Evolutionary conservation across 2,113 vertebrate genomes (phyloP).

Genomic region (Edolisoma coerulescens): DNA sequence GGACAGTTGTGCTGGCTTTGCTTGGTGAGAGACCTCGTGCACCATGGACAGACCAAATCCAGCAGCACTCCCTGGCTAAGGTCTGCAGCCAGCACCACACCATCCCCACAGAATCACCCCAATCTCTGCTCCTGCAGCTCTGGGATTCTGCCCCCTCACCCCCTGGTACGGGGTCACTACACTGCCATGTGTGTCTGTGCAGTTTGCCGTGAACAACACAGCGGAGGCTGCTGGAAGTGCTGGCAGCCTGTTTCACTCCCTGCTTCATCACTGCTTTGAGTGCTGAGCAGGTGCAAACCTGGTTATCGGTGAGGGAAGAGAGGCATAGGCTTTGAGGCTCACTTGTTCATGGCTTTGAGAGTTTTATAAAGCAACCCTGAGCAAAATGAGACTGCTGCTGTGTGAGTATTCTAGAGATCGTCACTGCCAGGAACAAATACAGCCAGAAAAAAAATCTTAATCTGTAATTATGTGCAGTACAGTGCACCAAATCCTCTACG

Average conservation of each 20-base stretch:
- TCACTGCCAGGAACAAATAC: not conserved
- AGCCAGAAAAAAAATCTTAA: not conserved
- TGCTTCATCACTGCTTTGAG: not conserved
- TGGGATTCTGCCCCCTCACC: not conserved
- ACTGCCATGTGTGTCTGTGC: not conserved
- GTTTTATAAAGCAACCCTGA: not conserved
- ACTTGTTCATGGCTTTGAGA: not conserved
- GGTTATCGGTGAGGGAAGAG: fast-evolving
- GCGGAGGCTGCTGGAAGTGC: not conserved
- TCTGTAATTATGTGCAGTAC: not conserved
- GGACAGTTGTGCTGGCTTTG: not conserved
- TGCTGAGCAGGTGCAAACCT: not conserved
- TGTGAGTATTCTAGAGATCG: not conserved
- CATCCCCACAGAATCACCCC: not conserved
- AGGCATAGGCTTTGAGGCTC: not conserved
- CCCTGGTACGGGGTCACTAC: fast-evolving
- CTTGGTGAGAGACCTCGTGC: fast-evolving
- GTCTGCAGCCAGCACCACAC: not conserved
- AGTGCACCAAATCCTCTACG: not conserved
- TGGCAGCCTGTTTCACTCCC: not conserved
- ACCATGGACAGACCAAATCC: not conserved
- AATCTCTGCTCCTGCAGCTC: not conserved
- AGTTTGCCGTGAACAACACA: fast-evolving
- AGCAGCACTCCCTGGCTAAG: not conserved
- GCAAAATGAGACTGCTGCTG: not conserved